Evolutionary conservation across 2,113 vertebrate genomes (phyloP).

Genomic region (Eptesicus fuscus): DNA sequence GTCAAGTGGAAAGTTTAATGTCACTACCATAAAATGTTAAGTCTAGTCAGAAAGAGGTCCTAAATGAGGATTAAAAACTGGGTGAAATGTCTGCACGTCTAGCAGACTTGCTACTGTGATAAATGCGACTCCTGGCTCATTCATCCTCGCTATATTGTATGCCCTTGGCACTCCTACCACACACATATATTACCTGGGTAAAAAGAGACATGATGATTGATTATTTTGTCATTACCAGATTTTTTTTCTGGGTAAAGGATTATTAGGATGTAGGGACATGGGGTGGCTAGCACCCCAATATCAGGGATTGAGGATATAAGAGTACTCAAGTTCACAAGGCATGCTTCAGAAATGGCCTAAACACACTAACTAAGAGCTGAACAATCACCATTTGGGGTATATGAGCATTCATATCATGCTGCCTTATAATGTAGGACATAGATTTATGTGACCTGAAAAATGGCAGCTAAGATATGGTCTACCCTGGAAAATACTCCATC

Average conservation of each 20-base stretch:
- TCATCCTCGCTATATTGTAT: not conserved
- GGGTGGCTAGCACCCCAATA: not conserved
- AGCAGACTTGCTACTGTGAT: not conserved
- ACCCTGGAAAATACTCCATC: no score
- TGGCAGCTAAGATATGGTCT: no score
- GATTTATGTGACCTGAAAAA: not conserved
- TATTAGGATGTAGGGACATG: not conserved
- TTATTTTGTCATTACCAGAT: not conserved
- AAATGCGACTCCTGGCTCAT: not conserved
- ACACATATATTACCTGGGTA: not conserved
- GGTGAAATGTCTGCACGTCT: not conserved
- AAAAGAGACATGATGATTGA: not conserved
- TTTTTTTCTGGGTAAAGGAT: not conserved
- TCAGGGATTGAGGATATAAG: not conserved
- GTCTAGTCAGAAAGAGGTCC: not conserved
- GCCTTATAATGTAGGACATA: not conserved
- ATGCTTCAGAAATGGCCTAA: not conserved
- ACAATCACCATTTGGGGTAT: accelerated
- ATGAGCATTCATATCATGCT: not conserved
- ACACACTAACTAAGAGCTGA: not conserved
- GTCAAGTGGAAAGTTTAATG: not conserved
- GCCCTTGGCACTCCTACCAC: accelerated
- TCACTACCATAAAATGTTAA: not conserved
- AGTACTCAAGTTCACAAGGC: not conserved
- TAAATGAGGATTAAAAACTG: not conserved